A percentile compares a stretch with the other conserved stretches of the same genome.
Evolutionary conservation across 2,888 invertebrate genomes (phyloP).

Genomic region (Dicyrtoma fusca): DNA sequence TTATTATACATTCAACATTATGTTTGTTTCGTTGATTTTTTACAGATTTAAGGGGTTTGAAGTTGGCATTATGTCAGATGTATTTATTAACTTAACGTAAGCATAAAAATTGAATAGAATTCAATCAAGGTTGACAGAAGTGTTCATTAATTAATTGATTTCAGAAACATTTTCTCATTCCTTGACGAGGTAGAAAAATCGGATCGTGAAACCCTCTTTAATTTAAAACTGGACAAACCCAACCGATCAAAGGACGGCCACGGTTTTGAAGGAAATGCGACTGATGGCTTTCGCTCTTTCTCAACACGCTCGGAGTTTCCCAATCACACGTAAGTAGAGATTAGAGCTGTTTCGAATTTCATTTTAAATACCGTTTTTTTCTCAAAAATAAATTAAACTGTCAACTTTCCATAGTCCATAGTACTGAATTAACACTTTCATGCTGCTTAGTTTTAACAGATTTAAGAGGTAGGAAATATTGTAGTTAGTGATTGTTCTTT

Average conservation of each 20-base stretch:
- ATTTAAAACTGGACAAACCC: constrained; percentile 31
- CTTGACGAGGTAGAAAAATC: constrained; percentile 69
- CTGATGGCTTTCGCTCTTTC: background rate
- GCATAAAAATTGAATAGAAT: background rate
- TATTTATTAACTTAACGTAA: background rate
- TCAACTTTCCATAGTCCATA: no score
- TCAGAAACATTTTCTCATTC: constrained; percentile 66
- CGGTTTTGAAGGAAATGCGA: no score
- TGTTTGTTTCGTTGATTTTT: no score
- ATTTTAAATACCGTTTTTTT: no score
- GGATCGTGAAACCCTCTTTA: constrained; percentile 51
- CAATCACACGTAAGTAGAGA: constrained; percentile 6
- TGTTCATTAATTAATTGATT: background rate
- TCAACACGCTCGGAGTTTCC: constrained; percentile 1
- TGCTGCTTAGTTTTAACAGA: no score
- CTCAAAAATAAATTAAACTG: no score
- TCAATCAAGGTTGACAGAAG: background rate
- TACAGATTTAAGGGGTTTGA: no score
- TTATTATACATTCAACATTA: background rate
- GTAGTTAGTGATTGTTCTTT: no score
- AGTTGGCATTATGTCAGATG: no score
- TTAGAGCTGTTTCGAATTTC: no score
- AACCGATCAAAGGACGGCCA: background rate
- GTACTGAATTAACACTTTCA: no score
- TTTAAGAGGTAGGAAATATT: no score